phyloP scores from a whole-genome alignment of 2,888 invertebrate species.

The Drosophila putrida region DNA sequence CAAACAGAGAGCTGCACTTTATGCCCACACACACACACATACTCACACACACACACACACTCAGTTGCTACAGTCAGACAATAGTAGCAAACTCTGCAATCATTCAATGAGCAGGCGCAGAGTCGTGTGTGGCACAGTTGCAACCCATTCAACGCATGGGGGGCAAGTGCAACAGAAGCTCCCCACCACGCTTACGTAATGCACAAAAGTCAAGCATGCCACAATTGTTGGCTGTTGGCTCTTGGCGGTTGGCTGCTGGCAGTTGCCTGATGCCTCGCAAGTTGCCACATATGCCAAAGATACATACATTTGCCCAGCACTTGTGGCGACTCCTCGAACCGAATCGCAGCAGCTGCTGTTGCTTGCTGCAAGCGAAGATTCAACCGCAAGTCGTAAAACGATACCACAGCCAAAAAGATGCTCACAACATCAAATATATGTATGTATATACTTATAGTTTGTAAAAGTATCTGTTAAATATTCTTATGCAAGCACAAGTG shows the following conservation, averaged over 20 bases:
- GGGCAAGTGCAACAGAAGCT: constrained; percentile 50
- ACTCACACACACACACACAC: constrained; percentile 9
- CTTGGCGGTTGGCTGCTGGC: constrained; percentile 11
- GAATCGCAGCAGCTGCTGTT: constrained; percentile 32
- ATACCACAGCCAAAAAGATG: constrained; percentile 33
- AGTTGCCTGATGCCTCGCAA: constrained; percentile 14
- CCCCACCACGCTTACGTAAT: constrained; percentile 66
- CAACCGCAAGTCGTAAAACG: constrained; percentile 59
- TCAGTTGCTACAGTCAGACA: constrained; percentile 26
- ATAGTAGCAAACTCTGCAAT: constrained; percentile 36
- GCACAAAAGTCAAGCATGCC: constrained; percentile 73
- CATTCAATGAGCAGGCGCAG: constrained; percentile 31
- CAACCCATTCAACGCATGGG: constrained; percentile 27
- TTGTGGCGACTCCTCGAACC: constrained; percentile 43
- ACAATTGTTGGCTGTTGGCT: constrained; percentile 36
- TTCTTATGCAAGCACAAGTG: constrained; percentile 26
- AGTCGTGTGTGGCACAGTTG: constrained; percentile 68
- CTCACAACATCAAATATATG: not conserved
- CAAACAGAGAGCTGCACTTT: constrained; percentile 75
- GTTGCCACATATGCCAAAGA: constrained; percentile 68
- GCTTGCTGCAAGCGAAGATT: constrained; percentile 31
- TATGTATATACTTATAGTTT: constrained; percentile 8
- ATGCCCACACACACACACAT: constrained; percentile 27
- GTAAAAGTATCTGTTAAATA: constrained; percentile 31
- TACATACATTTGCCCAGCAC: constrained; percentile 55